These are phyloP conservation scores for Campaea margaritaria DNA, from an alignment of 2,888 invertebrate species.

Conservation along the genomic window DNA sequence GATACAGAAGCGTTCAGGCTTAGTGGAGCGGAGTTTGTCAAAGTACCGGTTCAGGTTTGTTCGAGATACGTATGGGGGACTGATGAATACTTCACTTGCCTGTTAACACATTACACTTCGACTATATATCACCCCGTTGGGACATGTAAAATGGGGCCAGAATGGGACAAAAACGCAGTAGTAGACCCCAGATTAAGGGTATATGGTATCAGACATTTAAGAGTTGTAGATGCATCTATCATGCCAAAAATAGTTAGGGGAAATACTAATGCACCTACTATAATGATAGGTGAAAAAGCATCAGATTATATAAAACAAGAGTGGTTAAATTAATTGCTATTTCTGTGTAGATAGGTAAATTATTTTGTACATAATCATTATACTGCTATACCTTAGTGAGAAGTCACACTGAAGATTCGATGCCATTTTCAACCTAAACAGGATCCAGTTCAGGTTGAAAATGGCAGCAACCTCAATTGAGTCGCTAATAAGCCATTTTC, in stretches of 20 bases:
- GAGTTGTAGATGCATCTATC: slow-evolving; percentile 89
- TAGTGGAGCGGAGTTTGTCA: slow-evolving; percentile 84
- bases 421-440: too few relatives aligned
- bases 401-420: too few relatives aligned
- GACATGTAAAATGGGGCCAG: slow-evolving; percentile 90
- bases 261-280: slow-evolving; percentile 93
- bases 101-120: slow-evolving; percentile 87
- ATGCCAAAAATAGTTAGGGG: slow-evolving; percentile 88
- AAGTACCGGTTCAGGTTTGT: slow-evolving; percentile 86
- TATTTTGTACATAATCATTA: slow-evolving; percentile 6
- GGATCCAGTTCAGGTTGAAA: too few relatives aligned
- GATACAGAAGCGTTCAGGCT: slow-evolving; percentile 85
- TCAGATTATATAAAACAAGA: slow-evolving; percentile 91
- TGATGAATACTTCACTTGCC: slow-evolving; percentile 88
- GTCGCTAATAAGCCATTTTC: too few relatives aligned
- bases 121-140: slow-evolving; percentile 90
- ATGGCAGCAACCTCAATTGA: too few relatives aligned
- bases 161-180: slow-evolving; percentile 86
- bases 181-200: slow-evolving; percentile 87
- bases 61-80: slow-evolving; percentile 83
- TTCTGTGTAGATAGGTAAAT: slow-evolving; percentile 5
- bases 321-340: slow-evolving; percentile 53
- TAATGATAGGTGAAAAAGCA: slow-evolving; percentile 94
- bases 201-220: slow-evolving; percentile 85
- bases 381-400: too few relatives aligned